Evolutionary conservation across 2,888 invertebrate species (phyloP), one percentile per base, ranked within the genome.

Genomic region (Synanthedon vespiformis): DNA sequence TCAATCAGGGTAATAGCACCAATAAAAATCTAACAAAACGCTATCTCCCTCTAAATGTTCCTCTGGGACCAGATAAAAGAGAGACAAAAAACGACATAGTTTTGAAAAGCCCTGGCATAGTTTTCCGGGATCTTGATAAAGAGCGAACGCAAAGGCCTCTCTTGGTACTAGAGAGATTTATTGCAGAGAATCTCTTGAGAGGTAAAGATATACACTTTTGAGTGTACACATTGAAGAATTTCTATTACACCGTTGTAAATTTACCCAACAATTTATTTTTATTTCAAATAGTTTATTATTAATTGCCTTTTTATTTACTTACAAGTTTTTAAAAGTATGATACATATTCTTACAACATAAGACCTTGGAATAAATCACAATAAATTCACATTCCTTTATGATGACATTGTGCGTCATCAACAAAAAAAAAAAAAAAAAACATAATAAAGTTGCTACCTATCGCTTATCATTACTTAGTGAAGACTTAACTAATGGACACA

Each of bases 101-200:
- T 34, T 34, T 34, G 10, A 34, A 34, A 34, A 34, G 8, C 34
- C 53, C 51, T 6, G 55, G 52, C 40, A 54, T 56, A 18, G 16
- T 48, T 48, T 55, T 53, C 48, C 58, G 58, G 62, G 68, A 78
- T 77, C 77, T 72, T 71, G 78, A 77, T 78, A 80, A 78, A 74
- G 75, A 75, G 72, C 50, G 66, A 73, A 70, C 65, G 67, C 61
- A 67, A 68, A 69, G 71, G 62, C 69, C 67, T 64, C 48, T 52
- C 62, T 67, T 70, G 78, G 74, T 78, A 72, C 67, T 72, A 68
- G 62, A 65, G 62, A 77, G 80, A 82, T 81, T 81, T 81, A 82
- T 81, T 77, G 63, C 78, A 63, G 56, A 54, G 67, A 74, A 72
- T 72, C 79, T 77, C 73, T 59, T 51, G 74, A 70, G 78, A 67